These are phyloP conservation scores for Idaea biselata DNA, from an alignment of 2,888 invertebrate genomes.

Conservation along the genomic window DNA sequence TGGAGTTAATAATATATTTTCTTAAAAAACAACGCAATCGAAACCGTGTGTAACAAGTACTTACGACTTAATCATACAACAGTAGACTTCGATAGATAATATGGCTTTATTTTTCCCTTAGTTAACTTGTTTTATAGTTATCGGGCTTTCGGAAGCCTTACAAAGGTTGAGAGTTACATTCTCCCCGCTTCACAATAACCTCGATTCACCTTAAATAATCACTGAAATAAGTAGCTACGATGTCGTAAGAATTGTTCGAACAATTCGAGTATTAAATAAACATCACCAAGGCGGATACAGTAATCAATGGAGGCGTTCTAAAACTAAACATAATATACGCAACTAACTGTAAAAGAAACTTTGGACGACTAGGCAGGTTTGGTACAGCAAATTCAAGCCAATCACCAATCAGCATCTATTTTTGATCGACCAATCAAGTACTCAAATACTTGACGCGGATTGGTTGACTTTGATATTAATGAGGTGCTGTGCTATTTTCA, in stretches of 20 bases:
- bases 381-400: neutral
- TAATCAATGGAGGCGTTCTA: conserved; percentile 9
- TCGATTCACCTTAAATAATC: neutral
- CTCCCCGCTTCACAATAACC: neutral
- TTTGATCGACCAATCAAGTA: too few relatives aligned
- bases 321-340: neutral
- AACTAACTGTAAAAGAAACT: neutral
- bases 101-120: too few relatives aligned
- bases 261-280: conserved; percentile 12
- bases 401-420: neutral
- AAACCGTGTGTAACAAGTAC: too few relatives aligned
- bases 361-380: neutral
- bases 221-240: neutral
- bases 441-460: too few relatives aligned
- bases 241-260: conserved; percentile 2
- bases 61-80: too few relatives aligned
- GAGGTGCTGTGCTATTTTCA: too few relatives aligned
- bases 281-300: conserved; percentile 13
- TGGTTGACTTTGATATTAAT: too few relatives aligned
- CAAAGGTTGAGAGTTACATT: neutral
- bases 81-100: too few relatives aligned
- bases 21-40: too few relatives aligned
- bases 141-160: too few relatives aligned
- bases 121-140: too few relatives aligned
- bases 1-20: too few relatives aligned